phyloP scores from a whole-genome alignment of 2,113 vertebrate species.

The Prionailurus viverrinus region DNA sequence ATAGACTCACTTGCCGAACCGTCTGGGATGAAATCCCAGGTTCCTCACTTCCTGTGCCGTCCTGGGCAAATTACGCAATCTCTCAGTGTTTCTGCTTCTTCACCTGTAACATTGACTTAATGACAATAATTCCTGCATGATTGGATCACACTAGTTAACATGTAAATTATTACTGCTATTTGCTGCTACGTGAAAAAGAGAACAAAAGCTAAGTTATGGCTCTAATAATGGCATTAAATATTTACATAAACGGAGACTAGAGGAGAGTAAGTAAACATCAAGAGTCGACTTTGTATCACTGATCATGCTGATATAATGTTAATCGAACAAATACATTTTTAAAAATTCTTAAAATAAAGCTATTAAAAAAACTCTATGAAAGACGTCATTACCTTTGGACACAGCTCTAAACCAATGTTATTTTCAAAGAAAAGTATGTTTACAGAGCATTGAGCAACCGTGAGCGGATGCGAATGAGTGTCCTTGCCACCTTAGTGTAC shows the following conservation, averaged over 20 bases:
- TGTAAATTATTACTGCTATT: background rate
- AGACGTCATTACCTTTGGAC: conserved; percentile 67
- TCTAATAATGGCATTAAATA: background rate
- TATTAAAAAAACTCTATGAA: background rate
- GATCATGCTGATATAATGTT: background rate
- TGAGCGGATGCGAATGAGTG: conserved; percentile 22
- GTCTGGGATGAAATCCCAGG: background rate
- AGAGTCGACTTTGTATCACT: background rate
- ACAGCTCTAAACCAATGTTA: conserved; percentile 46
- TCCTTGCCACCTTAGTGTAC: background rate
- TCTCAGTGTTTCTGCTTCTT: background rate
- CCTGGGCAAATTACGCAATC: background rate
- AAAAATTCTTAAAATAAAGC: background rate
- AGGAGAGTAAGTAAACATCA: background rate
- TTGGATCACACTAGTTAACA: background rate
- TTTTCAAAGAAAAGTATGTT: conserved; percentile 60
- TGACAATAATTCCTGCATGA: background rate
- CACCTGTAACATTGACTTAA: background rate
- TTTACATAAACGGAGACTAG: background rate
- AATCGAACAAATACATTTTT: background rate
- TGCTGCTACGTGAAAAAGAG: background rate
- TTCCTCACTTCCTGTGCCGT: background rate
- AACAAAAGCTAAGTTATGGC: background rate
- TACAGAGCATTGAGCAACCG: conserved; percentile 63
- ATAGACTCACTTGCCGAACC: background rate